Evolutionary conservation across 2,113 vertebrate genomes (phyloP), one percentile per base, ranked within the genome.

Genomic region (Chaetorhynchus papuensis): DNA sequence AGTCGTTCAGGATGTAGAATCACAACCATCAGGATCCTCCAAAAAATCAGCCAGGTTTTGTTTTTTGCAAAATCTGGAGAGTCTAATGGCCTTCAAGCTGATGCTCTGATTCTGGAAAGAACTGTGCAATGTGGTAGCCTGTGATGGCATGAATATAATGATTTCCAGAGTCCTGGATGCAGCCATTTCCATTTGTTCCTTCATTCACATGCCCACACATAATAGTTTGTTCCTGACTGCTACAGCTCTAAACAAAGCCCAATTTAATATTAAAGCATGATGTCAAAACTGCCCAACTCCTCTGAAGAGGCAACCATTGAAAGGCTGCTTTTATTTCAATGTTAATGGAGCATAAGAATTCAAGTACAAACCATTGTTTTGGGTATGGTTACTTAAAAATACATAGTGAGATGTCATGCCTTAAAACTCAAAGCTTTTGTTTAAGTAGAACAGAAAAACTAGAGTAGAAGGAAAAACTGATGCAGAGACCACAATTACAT

Each of bases 111-210:
- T 80, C 50, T 86, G 59, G 50, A 93, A 83, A 66, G 42, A 69
- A 42, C 39, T 39, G 31, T 93, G 53, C 27, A 44, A 44, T 81
- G 86, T 63, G 42, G 39, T 39, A 89, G 80, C 52, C 86, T 63
- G 22, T 54, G 54, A 93, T 66, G 71, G 83, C 18, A 52, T 6
- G 1, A 92, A 70, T 39, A 63, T 92, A 78, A 94, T 49, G 39
- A 66, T 66, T 95, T 95, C 93, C 95, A 93, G 95, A 90, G 44
- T 89, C 60, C 82, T 93, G 76, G 56, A 84, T 78, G 72, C 61
- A 93, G 35, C 33, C 59, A 68, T 83, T 89, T 92, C 83, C 72
- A 92, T 90, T 92, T 94, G 35, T 90, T 93, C 72, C 80, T 93
- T 47, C 30, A 70, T 90, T 92, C 69, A 60, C 35, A 83, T 85